Evolutionary conservation across 2,888 invertebrate species (phyloP).

Genomic region (Oxystoma pomonae): DNA sequence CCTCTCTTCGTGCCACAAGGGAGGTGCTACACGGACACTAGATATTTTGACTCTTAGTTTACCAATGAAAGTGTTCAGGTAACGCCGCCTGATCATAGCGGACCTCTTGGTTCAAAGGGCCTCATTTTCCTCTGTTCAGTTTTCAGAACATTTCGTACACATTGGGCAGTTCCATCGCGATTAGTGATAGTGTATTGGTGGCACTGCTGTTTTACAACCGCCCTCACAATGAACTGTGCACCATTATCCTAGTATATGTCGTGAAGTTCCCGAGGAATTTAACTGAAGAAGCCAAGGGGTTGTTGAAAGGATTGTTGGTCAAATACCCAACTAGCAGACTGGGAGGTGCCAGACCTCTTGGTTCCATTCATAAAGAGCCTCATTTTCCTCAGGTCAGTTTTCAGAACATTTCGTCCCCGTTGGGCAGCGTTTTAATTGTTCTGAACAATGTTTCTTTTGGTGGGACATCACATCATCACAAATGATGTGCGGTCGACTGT

Average conservation of each 20-base stretch:
- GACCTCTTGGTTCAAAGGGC: constrained; percentile 56
- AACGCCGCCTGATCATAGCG: constrained; percentile 81
- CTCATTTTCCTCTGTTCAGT: constrained; percentile 76
- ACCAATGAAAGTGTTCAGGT: constrained; percentile 95
- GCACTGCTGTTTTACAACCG: no score
- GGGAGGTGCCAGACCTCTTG: no score
- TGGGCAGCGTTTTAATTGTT: no score
- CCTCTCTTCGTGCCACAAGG: constrained; percentile 94
- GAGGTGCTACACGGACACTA: constrained; percentile 92
- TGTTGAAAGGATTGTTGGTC: no score
- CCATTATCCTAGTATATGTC: no score
- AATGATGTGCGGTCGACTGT: constrained; percentile 99
- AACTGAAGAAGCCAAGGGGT: no score
- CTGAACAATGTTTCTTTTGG: no score
- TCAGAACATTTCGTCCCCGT: constrained; percentile 64
- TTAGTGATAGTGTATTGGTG: constrained; percentile 60
- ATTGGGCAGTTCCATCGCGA: constrained; percentile 59
- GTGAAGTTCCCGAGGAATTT: no score
- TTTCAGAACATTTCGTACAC: constrained; percentile 69
- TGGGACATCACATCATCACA: no score
- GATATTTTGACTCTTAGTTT: constrained; percentile 98
- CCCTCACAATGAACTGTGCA: no score
- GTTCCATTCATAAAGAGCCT: constrained; percentile 67
- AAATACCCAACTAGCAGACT: no score
- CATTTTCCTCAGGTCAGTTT: constrained; percentile 79